These are phyloP conservation scores for Volucella inanis DNA, from an alignment of 2,888 invertebrate species.

Conservation along the genomic window DNA sequence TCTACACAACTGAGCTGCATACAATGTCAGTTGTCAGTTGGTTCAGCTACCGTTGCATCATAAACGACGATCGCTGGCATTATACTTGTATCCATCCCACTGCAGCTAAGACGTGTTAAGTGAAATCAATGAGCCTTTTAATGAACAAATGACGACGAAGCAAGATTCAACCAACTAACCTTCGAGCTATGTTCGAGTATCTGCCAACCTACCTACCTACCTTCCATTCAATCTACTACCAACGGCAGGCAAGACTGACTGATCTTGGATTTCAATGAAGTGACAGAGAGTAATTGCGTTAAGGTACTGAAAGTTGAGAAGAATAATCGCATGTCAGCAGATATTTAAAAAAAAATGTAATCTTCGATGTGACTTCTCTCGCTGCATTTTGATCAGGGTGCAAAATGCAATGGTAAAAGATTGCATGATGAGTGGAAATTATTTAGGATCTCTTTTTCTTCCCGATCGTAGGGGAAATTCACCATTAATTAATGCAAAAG, in stretches of 20 bases:
- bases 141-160: conserved; percentile 44
- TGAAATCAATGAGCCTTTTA: conserved; percentile 60
- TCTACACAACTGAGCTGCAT: conserved; percentile 11
- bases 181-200: neutral
- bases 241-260: conserved; percentile 46
- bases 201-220: conserved; percentile 11
- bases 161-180: neutral
- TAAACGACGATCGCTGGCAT: neutral
- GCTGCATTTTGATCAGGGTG: neutral
- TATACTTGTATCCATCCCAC: neutral
- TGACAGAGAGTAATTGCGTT: conserved; percentile 69
- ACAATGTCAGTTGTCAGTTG: conserved; percentile 23
- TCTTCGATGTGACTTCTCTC: conserved; percentile 12
- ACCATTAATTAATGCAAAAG: conserved; percentile 62
- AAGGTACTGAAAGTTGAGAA: conserved; percentile 26
- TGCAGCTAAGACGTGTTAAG: conserved; percentile 50
- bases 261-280: conserved; percentile 59
- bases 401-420: neutral
- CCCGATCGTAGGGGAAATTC: conserved; percentile 47
- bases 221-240: neutral
- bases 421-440: conserved; percentile 65
- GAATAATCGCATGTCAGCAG: conserved; percentile 73
- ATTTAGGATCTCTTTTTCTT: conserved; percentile 55
- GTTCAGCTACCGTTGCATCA: conserved; percentile 34
- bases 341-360: conserved; percentile 70